These are phyloP conservation scores for Drosophila ogumai DNA, from an alignment of 1,140 invertebrate genomes.

Conservation along the genomic window DNA sequence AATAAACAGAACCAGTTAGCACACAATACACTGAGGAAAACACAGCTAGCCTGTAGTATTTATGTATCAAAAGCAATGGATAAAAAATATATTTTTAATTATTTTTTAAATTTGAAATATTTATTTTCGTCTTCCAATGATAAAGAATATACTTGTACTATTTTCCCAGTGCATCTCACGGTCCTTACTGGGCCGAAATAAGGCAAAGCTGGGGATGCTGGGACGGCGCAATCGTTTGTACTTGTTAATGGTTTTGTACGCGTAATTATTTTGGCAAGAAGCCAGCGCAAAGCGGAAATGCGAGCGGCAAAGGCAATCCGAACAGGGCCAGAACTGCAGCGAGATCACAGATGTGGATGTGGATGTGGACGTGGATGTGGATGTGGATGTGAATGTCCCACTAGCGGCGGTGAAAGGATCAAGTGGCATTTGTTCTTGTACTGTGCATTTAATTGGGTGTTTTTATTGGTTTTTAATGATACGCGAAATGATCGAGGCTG, in stretches of 20 bases:
- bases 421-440: conserved; percentile 77
- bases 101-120: background rate
- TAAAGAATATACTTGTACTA: too few relatives aligned
- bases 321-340: conserved; percentile 13
- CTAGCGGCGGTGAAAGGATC: conserved; percentile 74
- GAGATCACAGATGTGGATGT: conserved; percentile 16
- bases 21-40: conserved; percentile 17
- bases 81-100: background rate
- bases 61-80: background rate
- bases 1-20: conserved; percentile 63
- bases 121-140: background rate
- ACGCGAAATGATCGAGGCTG: conserved; percentile 79
- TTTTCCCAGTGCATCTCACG: conserved; percentile 6
- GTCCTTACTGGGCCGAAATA: conserved; percentile 9
- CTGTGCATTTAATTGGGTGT: conserved; percentile 82
- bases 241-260: conserved; percentile 83
- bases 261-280: conserved; percentile 84
- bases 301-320: conserved; percentile 38
- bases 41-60: rapidly evolving
- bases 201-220: conserved; percentile 13
- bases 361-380: background rate
- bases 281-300: conserved; percentile 72
- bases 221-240: conserved; percentile 80
- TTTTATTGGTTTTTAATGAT: conserved; percentile 84
- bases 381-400: conserved; percentile 35